phyloP scores from a whole-genome alignment of 2,113 vertebrate genomes.

The Heptranchias perlo region DNA sequence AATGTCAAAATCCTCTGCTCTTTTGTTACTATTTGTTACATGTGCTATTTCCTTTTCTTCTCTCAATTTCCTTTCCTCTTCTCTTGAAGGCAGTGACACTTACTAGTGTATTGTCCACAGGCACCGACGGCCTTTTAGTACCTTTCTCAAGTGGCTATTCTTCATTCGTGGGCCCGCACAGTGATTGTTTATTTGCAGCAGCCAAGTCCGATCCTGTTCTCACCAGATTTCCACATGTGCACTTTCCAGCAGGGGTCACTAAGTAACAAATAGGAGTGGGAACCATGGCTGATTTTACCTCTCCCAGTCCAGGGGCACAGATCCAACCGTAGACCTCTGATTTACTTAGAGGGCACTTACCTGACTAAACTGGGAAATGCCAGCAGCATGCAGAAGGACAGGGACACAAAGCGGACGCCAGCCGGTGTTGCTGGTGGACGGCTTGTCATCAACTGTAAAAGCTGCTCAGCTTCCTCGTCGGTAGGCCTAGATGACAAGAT shows the following conservation, averaged over 20 bases:
- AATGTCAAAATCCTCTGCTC: not conserved
- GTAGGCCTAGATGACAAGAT: slow-evolving; percentile 67
- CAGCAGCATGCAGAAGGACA: slow-evolving; percentile 93
- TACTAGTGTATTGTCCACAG: too few relatives aligned
- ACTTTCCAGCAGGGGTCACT: not conserved
- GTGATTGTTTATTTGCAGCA: not conserved
- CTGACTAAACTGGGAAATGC: slow-evolving; percentile 94
- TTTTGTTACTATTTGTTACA: not conserved
- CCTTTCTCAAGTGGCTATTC: not conserved
- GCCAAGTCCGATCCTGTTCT: not conserved
- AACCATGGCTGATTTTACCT: not conserved
- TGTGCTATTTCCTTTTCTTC: not conserved
- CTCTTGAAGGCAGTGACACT: not conserved
- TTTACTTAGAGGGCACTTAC: too few relatives aligned
- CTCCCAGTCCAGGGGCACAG: not conserved
- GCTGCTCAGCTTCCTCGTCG: slow-evolving; percentile 90
- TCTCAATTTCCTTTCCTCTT: not conserved
- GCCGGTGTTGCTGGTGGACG: slow-evolving; percentile 90
- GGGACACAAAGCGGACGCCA: slow-evolving; percentile 89
- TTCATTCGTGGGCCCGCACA: too few relatives aligned
- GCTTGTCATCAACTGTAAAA: slow-evolving; percentile 94
- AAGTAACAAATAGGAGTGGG: not conserved
- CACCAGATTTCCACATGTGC: not conserved
- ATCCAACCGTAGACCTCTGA: not conserved
- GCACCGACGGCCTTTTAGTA: not conserved